Conservation (phyloP, 1,140 invertebrate species). For the Caligus rogercresseyi region DNA sequence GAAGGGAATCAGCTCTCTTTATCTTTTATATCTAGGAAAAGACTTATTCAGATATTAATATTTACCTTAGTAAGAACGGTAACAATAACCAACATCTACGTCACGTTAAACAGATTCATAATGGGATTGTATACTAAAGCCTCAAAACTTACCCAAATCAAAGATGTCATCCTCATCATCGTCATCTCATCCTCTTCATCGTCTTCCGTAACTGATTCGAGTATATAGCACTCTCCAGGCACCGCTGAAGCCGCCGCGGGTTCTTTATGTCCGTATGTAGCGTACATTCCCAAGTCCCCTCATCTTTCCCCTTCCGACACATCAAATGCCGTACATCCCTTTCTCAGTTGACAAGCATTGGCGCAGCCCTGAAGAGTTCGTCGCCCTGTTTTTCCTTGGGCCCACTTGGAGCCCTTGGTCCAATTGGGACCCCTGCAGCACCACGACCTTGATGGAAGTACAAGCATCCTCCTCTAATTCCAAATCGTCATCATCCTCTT, state of each 20-base stretch:
- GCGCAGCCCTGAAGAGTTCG: slow-evolving; percentile 12
- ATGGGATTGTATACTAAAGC: too few relatives aligned
- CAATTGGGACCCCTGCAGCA: slow-evolving; percentile 14
- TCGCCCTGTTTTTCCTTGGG: neutral
- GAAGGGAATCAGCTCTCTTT: too few relatives aligned
- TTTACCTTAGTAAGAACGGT: too few relatives aligned
- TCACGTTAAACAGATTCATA: too few relatives aligned
- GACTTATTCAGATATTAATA: too few relatives aligned
- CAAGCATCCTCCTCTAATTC: slow-evolving; percentile 5
- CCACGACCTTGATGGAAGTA: slow-evolving; percentile 1
- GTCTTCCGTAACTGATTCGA: neutral
- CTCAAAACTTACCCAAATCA: too few relatives aligned
- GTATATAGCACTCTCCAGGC: slow-evolving; percentile 9
- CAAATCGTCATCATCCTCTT: slow-evolving; percentile 14
- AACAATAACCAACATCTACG: too few relatives aligned
- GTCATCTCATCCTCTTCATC: neutral
- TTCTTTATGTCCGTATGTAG: slow-evolving; percentile 14
- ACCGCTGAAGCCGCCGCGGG: slow-evolving; percentile 1
- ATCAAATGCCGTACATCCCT: slow-evolving; percentile 17
- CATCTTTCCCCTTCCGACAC: slow-evolving; percentile 1
- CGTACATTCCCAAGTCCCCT: slow-evolving; percentile 2
- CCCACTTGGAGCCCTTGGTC: slow-evolving; percentile 5
- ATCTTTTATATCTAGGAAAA: too few relatives aligned
- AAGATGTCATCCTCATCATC: slow-evolving; percentile 7
- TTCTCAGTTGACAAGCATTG: slow-evolving; percentile 8